A percentile compares a stretch with the other conserved stretches of the same genome.
Conservation (phyloP, 37 sponge, comb jelly and placozoan genomes). For the Lycopodina hypogea region DNA sequence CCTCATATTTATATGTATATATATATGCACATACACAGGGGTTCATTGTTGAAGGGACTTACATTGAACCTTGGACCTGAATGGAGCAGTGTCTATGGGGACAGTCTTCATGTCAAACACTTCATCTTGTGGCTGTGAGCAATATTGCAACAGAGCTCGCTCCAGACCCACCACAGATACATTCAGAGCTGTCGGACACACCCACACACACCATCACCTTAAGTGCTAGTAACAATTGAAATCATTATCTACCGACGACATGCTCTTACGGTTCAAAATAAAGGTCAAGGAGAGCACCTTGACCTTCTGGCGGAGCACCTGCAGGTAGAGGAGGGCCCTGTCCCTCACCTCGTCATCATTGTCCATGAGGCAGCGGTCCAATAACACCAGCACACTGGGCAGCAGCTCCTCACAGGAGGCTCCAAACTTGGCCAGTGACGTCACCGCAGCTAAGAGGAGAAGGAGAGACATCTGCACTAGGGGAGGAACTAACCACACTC, state of each 20-base stretch:
- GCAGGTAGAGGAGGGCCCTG: slow-evolving; percentile 86
- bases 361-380: slow-evolving; percentile 79
- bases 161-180: slow-evolving; percentile 95
- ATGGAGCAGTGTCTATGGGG: slow-evolving; percentile 79
- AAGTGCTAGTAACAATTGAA: too few relatives aligned
- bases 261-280: slow-evolving; percentile 72
- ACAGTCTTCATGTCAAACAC: slow-evolving; percentile 93
- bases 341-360: slow-evolving; percentile 91
- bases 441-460: slow-evolving; percentile 75
- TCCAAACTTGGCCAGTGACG: slow-evolving; percentile 91
- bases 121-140: slow-evolving; percentile 67
- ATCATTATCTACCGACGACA: neutral
- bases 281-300: slow-evolving; percentile 69
- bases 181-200: slow-evolving; percentile 47
- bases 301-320: slow-evolving; percentile 75
- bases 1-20: neutral
- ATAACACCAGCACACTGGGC: slow-evolving; percentile 57
- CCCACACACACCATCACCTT: neutral
- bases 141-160: slow-evolving; percentile 85
- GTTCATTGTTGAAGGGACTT: neutral
- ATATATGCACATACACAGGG: too few relatives aligned
- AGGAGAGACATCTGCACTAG: neutral
- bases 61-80: slow-evolving; percentile 52
- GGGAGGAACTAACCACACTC: neutral
- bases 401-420: slow-evolving; percentile 77